These are phyloP conservation scores for Bombyx mori DNA, from an alignment of 1,140 invertebrate genomes.

Conservation along the genomic window DNA sequence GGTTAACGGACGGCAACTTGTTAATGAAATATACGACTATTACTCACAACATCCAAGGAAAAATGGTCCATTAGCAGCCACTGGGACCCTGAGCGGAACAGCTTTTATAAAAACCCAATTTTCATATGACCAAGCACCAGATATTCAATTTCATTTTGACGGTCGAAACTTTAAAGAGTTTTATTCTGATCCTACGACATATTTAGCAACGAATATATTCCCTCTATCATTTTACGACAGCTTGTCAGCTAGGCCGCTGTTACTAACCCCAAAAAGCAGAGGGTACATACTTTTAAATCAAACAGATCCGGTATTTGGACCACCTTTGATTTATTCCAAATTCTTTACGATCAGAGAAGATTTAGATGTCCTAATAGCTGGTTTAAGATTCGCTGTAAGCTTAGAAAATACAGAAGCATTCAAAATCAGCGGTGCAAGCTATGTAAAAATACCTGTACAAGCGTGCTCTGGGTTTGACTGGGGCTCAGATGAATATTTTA, in stretches of 20 bases:
- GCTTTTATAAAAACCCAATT: slow-evolving; percentile 72
- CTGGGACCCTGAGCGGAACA: slow-evolving; percentile 61
- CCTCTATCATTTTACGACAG: slow-evolving; percentile 70
- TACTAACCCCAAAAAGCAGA: slow-evolving; percentile 79
- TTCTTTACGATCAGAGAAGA: slow-evolving; percentile 79
- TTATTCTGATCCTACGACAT: slow-evolving; percentile 66
- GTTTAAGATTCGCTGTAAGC: slow-evolving; percentile 70
- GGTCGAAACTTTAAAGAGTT: slow-evolving; percentile 64
- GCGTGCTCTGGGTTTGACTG: slow-evolving; percentile 74
- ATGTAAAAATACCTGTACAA: slow-evolving; percentile 73
- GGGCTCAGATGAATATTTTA: slow-evolving; percentile 78
- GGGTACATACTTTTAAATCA: slow-evolving; percentile 78
- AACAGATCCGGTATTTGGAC: slow-evolving; percentile 78
- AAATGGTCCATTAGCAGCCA: slow-evolving; percentile 67
- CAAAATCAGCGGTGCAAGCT: slow-evolving; percentile 68
- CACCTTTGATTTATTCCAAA: slow-evolving; percentile 86
- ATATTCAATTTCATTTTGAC: slow-evolving; percentile 78
- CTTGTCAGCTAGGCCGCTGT: slow-evolving; percentile 69
- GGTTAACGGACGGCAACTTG: slow-evolving; percentile 48
- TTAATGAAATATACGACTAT: slow-evolving; percentile 70
- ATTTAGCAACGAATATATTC: slow-evolving; percentile 58
- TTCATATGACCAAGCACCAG: slow-evolving; percentile 68
- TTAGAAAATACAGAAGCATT: slow-evolving; percentile 75
- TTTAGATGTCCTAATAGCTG: slow-evolving; percentile 73
- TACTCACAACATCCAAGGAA: slow-evolving; percentile 47